phyloP scores from a whole-genome alignment of 2,888 invertebrate species.

The Drosophila lutescens region DNA sequence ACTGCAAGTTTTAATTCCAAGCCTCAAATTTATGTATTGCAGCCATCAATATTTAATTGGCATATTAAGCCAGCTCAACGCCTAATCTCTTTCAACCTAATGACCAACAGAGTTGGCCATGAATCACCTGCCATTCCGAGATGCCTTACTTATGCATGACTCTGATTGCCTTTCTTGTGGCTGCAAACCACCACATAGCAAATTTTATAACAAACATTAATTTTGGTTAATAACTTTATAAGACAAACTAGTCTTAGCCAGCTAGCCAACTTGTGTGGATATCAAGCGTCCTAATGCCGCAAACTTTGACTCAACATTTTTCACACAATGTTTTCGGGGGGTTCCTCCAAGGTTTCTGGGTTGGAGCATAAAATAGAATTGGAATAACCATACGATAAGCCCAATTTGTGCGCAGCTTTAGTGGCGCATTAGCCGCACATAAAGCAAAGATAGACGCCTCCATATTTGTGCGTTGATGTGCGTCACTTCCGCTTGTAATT shows the following conservation, averaged over 20 bases:
- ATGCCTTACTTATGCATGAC: slow-evolving; percentile 41
- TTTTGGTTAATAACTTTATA: slow-evolving; percentile 78
- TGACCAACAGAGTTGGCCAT: slow-evolving; percentile 38
- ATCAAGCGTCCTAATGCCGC: slow-evolving; percentile 41
- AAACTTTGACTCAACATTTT: slow-evolving; percentile 69
- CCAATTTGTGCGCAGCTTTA: slow-evolving; percentile 81
- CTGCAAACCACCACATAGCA: slow-evolving; percentile 54
- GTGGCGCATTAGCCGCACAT: slow-evolving; percentile 76
- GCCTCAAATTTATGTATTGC: slow-evolving; percentile 10
- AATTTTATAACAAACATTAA: slow-evolving; percentile 76
- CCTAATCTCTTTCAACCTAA: slow-evolving; percentile 26
- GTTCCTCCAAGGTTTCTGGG: slow-evolving; percentile 28
- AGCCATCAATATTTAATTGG: slow-evolving; percentile 33
- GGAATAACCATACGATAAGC: slow-evolving; percentile 80
- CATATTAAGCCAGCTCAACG: slow-evolving; percentile 17
- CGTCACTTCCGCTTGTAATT: slow-evolving; percentile 80
- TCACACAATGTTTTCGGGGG: slow-evolving; percentile 64
- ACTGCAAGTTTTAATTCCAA: slow-evolving; percentile 18
- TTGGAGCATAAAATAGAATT: slow-evolving; percentile 77
- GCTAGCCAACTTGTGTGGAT: slow-evolving; percentile 25
- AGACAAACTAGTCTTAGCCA: slow-evolving; percentile 33
- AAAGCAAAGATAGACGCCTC: slow-evolving; percentile 76
- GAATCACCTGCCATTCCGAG: slow-evolving; percentile 33
- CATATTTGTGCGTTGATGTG: slow-evolving; percentile 72
- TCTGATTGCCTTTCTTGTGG: slow-evolving; percentile 34